These are phyloP conservation scores for Pseudopodoces humilis DNA, from an alignment of 2,113 vertebrate species.

Conservation along the genomic window DNA sequence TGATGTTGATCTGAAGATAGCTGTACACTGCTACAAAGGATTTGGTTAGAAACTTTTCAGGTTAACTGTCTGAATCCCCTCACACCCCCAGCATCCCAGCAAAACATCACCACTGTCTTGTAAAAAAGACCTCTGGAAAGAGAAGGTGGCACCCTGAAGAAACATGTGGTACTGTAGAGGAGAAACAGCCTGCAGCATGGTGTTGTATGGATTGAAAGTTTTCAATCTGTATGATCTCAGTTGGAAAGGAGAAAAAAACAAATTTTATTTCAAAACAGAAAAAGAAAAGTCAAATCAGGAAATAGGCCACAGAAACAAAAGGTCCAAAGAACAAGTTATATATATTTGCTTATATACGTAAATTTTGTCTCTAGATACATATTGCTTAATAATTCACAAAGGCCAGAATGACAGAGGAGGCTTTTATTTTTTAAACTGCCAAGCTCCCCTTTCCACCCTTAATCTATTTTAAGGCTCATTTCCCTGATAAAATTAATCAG, in stretches of 20 bases:
- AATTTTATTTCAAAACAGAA: neutral
- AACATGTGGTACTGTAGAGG: neutral
- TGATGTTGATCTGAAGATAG: neutral
- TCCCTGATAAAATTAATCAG: constrained; percentile 48
- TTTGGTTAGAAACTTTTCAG: neutral
- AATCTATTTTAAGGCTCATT: constrained; percentile 46
- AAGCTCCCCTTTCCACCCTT: neutral
- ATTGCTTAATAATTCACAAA: neutral
- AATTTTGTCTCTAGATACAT: neutral
- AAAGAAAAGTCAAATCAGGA: neutral
- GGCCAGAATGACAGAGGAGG: neutral
- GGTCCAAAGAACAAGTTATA: neutral
- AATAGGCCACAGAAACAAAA: neutral
- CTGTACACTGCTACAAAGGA: neutral
- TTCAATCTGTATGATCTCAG: neutral
- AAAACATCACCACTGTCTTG: neutral
- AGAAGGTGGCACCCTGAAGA: neutral
- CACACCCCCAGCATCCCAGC: neutral
- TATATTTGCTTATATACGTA: neutral
- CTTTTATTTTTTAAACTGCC: neutral
- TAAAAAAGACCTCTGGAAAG: neutral
- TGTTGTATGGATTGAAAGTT: neutral
- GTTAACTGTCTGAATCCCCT: neutral
- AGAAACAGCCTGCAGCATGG: neutral
- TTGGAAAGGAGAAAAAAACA: neutral